Percentiles rank a stretch among this genome's conserved stretches.
phyloP scores from a whole-genome alignment of 2,797 vertebrate species.

The Telmatherina bonti region DNA sequence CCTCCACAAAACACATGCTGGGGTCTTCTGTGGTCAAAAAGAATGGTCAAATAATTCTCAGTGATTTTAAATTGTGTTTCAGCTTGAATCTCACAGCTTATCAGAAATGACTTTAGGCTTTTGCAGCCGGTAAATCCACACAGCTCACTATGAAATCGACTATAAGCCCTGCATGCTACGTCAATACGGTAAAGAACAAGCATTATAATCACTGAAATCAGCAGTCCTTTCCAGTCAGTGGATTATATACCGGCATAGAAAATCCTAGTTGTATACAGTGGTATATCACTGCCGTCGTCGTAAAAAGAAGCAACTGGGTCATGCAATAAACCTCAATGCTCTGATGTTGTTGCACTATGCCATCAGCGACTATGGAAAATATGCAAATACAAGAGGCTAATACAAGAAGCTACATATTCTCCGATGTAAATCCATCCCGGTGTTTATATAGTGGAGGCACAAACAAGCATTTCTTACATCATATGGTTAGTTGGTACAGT shows the following conservation, averaged over 20 bases:
- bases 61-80: background rate
- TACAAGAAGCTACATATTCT: background rate
- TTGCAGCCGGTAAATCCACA: no score
- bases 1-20: no score
- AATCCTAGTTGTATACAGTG: background rate
- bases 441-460: background rate
- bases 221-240: background rate
- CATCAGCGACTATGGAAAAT: background rate
- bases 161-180: background rate
- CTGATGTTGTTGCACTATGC: background rate
- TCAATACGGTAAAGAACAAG: background rate
- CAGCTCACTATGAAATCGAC: background rate
- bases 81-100: background rate
- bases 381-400: background rate
- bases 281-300: background rate
- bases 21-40: background rate
- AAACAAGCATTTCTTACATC: background rate
- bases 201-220: background rate
- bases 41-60: background rate
- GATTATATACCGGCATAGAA: background rate
- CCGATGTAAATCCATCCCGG: background rate
- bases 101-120: background rate
- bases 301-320: background rate
- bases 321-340: background rate
- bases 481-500: no score